These are phyloP conservation scores for Oreochromis aureus DNA, from an alignment of 2,113 vertebrate genomes.

Conservation along the genomic window DNA sequence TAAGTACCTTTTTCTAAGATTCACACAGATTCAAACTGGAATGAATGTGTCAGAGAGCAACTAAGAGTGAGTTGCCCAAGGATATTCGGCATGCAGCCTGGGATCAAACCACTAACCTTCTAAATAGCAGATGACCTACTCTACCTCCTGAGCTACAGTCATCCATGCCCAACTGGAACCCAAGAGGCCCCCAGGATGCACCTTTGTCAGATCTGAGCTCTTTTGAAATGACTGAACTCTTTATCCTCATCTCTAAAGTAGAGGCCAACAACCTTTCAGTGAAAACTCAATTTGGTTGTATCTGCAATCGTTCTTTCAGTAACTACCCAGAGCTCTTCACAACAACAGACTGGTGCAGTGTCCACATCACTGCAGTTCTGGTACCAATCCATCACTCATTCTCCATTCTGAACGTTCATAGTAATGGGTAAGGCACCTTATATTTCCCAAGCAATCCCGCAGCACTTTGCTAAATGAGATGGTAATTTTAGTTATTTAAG, in stretches of 20 bases:
- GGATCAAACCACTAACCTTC: neutral
- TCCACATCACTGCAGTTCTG: neutral
- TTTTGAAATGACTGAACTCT: neutral
- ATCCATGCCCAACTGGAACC: neutral
- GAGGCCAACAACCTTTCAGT: neutral
- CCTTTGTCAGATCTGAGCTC: neutral
- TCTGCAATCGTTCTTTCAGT: neutral
- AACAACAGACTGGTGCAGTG: neutral
- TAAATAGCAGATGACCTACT: neutral
- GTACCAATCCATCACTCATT: neutral
- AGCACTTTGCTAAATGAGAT: neutral
- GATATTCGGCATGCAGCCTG: neutral
- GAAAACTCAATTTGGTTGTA: neutral
- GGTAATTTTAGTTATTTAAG: neutral
- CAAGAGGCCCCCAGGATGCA: neutral
- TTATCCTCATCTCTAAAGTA: neutral
- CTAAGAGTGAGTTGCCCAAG: neutral
- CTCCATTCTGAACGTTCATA: neutral
- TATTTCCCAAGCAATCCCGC: neutral
- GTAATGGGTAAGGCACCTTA: neutral
- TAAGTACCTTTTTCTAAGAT: neutral
- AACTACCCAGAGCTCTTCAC: neutral
- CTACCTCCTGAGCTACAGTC: neutral
- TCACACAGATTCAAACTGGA: neutral
- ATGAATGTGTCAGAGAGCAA: neutral